Evolutionary conservation across 2,888 invertebrate species (phyloP).

Genomic region (Synanthedon andrenaeformis): DNA sequence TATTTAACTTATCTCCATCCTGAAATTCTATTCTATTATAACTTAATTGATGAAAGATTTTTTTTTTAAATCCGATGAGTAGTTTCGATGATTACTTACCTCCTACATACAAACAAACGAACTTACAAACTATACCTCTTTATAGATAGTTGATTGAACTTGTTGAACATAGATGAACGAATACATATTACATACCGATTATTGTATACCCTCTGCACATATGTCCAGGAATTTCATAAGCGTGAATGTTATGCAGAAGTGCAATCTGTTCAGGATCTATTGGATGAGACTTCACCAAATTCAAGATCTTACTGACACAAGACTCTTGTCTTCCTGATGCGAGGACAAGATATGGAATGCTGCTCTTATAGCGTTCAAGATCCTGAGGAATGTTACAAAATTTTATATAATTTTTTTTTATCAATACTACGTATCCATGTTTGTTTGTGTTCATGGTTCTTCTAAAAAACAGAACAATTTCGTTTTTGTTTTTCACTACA

Average conservation of each 20-base stretch:
- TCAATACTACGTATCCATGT: too few relatives aligned
- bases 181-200: slow-evolving; percentile 21
- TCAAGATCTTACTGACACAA: slow-evolving; percentile 36
- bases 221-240: slow-evolving; percentile 66
- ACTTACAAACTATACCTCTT: neutral
- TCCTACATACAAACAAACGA: too few relatives aligned
- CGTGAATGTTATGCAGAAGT: slow-evolving; percentile 56
- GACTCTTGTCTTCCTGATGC: slow-evolving; percentile 70
- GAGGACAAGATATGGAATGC: slow-evolving; percentile 57
- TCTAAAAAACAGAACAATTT: neutral
- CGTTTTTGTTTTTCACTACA: too few relatives aligned
- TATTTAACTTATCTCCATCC: too few relatives aligned
- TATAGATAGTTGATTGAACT: neutral
- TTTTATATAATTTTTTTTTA: too few relatives aligned
- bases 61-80: too few relatives aligned
- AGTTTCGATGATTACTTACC: too few relatives aligned
- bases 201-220: slow-evolving; percentile 75
- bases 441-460: neutral
- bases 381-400: slow-evolving; percentile 18
- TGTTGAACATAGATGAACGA: too few relatives aligned
- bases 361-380: slow-evolving; percentile 22
- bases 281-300: slow-evolving; percentile 26
- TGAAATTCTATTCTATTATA: too few relatives aligned
- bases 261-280: slow-evolving; percentile 61
- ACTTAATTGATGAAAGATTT: too few relatives aligned